Percentiles rank a stretch among this genome's conserved stretches.
These are phyloP conservation scores for Python bivittatus DNA, from an alignment of 2,113 vertebrate genomes.

Conservation along the genomic window DNA sequence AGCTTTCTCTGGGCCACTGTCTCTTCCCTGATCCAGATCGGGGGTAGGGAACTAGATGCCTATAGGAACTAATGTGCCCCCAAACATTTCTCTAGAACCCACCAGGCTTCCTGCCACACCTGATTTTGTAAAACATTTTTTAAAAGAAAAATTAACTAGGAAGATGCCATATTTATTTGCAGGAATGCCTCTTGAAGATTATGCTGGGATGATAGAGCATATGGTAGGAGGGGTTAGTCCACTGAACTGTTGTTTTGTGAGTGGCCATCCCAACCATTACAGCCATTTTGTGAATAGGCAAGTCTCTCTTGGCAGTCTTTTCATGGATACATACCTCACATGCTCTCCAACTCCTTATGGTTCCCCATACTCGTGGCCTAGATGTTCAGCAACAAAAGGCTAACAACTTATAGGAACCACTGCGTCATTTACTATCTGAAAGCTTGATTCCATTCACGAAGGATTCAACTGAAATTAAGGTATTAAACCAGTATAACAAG, in stretches of 20 bases:
- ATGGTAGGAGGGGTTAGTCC: background rate
- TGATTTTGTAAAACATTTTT: background rate
- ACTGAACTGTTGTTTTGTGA: background rate
- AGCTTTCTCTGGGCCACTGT: background rate
- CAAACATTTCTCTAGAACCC: background rate
- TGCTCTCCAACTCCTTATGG: background rate
- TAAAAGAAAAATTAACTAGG: background rate
- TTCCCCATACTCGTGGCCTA: background rate
- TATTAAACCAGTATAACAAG: background rate
- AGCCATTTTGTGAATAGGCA: background rate
- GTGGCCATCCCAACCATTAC: background rate
- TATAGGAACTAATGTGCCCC: background rate
- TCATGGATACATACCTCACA: background rate
- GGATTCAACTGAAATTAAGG: background rate
- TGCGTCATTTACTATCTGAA: background rate
- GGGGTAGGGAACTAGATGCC: background rate
- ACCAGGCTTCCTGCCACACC: background rate
- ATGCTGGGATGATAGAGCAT: background rate
- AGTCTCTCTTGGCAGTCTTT: background rate
- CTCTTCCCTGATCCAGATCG: background rate
- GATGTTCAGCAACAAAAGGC: background rate
- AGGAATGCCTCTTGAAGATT: background rate
- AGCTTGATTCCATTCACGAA: background rate
- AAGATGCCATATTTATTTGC: background rate
- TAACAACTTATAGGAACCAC: background rate